These are phyloP conservation scores for Clarias gariepinus DNA, from an alignment of 2,113 vertebrate species.

Conservation along the genomic window DNA sequence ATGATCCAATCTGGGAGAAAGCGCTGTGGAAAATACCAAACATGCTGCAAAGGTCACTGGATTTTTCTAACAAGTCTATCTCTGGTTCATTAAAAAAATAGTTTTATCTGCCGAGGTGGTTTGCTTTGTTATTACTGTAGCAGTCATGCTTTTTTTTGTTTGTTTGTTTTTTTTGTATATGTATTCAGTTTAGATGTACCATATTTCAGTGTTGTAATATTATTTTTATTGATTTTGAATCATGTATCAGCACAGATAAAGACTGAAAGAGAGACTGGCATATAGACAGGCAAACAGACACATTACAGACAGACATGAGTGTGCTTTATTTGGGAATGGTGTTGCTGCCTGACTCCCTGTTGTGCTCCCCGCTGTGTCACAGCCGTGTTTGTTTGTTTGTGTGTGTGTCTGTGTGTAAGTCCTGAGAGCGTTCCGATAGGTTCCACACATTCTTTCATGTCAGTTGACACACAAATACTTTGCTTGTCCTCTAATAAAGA, in stretches of 20 bases:
- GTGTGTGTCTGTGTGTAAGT: not conserved
- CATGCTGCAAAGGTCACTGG: constrained; percentile 47
- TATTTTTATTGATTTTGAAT: not conserved
- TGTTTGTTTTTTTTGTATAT: no score
- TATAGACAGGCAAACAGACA: not conserved
- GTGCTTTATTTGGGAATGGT: constrained; percentile 49
- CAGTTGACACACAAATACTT: not conserved
- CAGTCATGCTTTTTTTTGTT: not conserved
- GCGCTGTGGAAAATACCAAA: constrained; percentile 36
- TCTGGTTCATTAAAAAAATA: not conserved
- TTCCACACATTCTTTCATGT: not conserved
- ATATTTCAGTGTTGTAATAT: not conserved
- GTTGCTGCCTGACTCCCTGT: constrained; percentile 66
- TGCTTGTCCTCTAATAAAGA: not conserved
- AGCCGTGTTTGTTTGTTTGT: constrained; percentile 55
- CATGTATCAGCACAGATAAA: not conserved
- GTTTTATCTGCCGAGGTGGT: not conserved
- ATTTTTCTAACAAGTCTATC: constrained; percentile 14
- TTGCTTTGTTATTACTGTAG: not conserved
- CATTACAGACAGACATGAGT: constrained; percentile 15
- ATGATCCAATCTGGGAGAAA: constrained; percentile 47
- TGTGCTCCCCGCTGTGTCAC: constrained; percentile 61
- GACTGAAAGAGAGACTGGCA: not conserved
- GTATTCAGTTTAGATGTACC: not conserved
- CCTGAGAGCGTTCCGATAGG: not conserved